Conservation (phyloP, 2,888 invertebrate genomes). For the Diploptera punctata region DNA sequence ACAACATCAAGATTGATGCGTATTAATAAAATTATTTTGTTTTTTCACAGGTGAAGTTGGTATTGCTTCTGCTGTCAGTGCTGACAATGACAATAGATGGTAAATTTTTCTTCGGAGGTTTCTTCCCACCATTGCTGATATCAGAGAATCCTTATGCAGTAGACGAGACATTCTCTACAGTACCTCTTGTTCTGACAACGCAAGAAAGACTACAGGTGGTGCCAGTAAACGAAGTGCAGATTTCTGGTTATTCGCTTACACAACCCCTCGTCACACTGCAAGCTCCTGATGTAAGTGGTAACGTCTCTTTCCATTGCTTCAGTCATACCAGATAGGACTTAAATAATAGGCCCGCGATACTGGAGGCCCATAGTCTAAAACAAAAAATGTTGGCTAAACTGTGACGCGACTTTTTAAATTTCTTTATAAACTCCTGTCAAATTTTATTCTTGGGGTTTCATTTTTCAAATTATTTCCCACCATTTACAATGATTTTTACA, state of each 20-base stretch:
- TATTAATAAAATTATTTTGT: not conserved
- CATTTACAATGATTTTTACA: too few species aligned
- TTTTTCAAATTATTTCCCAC: too few species aligned
- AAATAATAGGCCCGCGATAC: too few species aligned
- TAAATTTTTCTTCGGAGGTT: not conserved
- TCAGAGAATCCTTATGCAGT: slow-evolving; percentile 52
- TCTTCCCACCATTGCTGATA: slow-evolving; percentile 44
- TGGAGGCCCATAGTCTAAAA: too few species aligned
- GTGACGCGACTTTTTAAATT: too few species aligned
- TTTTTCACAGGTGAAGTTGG: slow-evolving; percentile 1
- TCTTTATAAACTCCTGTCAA: too few species aligned
- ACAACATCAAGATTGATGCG: too few species aligned
- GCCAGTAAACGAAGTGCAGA: slow-evolving; percentile 50
- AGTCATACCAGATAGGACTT: too few species aligned
- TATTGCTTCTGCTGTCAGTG: not conserved
- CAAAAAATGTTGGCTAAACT: too few species aligned
- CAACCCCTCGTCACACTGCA: slow-evolving; percentile 54
- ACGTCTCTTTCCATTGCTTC: too few species aligned
- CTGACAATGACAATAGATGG: slow-evolving; percentile 2
- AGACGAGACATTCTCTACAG: slow-evolving; percentile 51
- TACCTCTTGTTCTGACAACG: slow-evolving; percentile 53
- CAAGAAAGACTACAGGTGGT: slow-evolving; percentile 44
- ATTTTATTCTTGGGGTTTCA: too few species aligned
- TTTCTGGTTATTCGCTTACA: slow-evolving; percentile 52
- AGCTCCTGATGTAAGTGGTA: slow-evolving; percentile 42